A percentile compares a stretch with the other conserved stretches of the same genome.
Conservation (phyloP, 2,797 vertebrate species). For the Spondyliosoma cantharus region DNA sequence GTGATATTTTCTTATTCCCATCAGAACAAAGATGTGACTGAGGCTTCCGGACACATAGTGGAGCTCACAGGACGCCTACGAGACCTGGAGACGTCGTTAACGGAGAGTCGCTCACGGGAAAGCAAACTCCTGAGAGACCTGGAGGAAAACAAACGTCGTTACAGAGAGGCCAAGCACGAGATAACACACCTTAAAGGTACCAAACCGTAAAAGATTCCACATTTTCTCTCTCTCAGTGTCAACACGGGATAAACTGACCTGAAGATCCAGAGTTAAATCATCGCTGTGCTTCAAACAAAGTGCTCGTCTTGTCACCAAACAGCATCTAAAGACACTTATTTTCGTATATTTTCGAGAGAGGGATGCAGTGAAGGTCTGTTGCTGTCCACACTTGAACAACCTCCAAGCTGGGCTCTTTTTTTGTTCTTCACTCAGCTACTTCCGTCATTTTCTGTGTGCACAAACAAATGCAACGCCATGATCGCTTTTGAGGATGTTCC, state of each 20-base stretch:
- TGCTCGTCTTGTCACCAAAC: neutral
- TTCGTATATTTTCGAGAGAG: neutral
- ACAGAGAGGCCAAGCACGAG: constrained; percentile 82
- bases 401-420: no score
- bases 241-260: no score
- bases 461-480: no score
- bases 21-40: constrained; percentile 88
- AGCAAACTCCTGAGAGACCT: constrained; percentile 80
- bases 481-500: no score
- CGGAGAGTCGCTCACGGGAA: constrained; percentile 76
- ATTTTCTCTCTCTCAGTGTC: no score
- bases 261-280: no score
- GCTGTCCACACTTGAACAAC: no score
- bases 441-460: no score
- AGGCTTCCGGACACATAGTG: constrained; percentile 84
- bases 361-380: no score
- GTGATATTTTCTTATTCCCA: neutral
- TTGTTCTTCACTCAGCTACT: no score
- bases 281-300: no score
- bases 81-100: constrained; percentile 78
- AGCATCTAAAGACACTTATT: neutral
- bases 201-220: neutral
- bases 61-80: constrained; percentile 84
- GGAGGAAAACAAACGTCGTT: constrained; percentile 81
- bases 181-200: constrained; percentile 86